phyloP scores from a whole-genome alignment of 2,888 invertebrate genomes.

The Myopa testacea region DNA sequence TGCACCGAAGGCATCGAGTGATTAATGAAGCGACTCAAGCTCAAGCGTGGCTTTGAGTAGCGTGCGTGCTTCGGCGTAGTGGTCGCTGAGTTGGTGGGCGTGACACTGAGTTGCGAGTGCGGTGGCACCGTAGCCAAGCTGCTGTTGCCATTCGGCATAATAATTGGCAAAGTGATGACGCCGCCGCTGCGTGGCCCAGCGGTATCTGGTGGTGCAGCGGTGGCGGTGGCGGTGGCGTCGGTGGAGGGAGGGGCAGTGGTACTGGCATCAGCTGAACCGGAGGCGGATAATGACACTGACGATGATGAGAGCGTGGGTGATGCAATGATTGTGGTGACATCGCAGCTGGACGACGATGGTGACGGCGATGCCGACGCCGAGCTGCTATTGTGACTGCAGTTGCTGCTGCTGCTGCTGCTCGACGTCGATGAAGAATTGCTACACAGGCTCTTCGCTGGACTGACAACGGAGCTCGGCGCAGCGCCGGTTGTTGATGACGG shows the following conservation, averaged over 20 bases:
- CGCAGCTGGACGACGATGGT: conserved; percentile 53
- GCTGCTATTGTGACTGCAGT: conserved; percentile 35
- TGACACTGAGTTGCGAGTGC: conserved; percentile 32
- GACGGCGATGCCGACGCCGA: conserved; percentile 41
- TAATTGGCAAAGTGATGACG: conserved; percentile 60
- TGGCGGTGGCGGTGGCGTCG: conserved; percentile 50
- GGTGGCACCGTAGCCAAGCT: conserved; percentile 53
- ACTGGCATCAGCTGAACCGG: conserved; percentile 22
- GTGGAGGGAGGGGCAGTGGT: conserved; percentile 19
- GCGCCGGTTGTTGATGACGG: conserved; percentile 46
- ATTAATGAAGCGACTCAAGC: conserved; percentile 66
- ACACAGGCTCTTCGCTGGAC: conserved; percentile 61
- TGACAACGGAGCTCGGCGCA: conserved; percentile 43
- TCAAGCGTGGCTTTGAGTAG: conserved; percentile 66
- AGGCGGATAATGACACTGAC: conserved; percentile 20
- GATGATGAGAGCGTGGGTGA: conserved; percentile 28
- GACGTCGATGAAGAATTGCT: conserved; percentile 50
- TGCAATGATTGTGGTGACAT: conserved; percentile 48
- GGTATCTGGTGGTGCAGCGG: conserved; percentile 26
- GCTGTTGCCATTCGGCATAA: conserved; percentile 56
- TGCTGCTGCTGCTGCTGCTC: conserved; percentile 17
- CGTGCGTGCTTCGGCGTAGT: conserved; percentile 66
- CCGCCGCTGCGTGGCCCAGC: conserved; percentile 5
- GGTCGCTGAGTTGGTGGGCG: conserved; percentile 59
- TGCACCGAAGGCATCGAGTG: conserved; percentile 68